A percentile compares a stretch with the other conserved stretches of the same genome.
Evolutionary conservation across 2,888 invertebrate species (phyloP).

Genomic region (Mythimna lalbum): DNA sequence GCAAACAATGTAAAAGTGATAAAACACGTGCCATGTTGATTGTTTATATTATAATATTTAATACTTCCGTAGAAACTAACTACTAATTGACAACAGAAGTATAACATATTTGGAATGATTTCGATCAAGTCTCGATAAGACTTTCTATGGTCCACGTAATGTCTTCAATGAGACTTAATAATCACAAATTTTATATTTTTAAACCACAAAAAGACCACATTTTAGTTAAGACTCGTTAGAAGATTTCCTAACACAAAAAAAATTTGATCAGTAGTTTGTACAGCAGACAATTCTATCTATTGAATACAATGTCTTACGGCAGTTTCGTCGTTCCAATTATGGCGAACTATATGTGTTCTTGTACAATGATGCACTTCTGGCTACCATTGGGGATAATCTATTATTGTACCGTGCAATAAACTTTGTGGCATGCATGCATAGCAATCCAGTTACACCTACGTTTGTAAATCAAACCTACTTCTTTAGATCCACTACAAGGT

Average conservation of each 20-base stretch:
- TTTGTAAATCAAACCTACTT: slow-evolving; percentile 13
- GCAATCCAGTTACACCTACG: slow-evolving; percentile 38
- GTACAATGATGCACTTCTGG: slow-evolving; percentile 19
- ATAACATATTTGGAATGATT: not conserved
- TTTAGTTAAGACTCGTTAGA: not conserved
- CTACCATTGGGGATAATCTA: not conserved
- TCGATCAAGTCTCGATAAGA: not conserved
- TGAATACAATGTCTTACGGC: not conserved
- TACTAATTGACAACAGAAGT: not conserved
- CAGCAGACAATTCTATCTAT: not conserved
- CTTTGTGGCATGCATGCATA: slow-evolving; percentile 13
- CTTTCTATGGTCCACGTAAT: not conserved
- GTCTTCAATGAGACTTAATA: not conserved
- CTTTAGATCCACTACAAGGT: slow-evolving; percentile 11
- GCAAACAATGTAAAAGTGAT: slow-evolving; percentile 37
- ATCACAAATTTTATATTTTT: not conserved
- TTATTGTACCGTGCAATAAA: slow-evolving; percentile 6
- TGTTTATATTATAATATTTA: slow-evolving; percentile 16
- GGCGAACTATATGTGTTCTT: not conserved
- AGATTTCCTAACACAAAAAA: not conserved
- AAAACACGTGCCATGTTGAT: slow-evolving; percentile 36
- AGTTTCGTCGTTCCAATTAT: not conserved
- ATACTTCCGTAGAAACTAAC: not conserved
- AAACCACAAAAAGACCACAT: not conserved
- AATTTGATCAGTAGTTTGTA: not conserved